A percentile compares a stretch with the other conserved stretches of the same genome.
Evolutionary conservation across 2,797 vertebrate genomes (phyloP).

Genomic region (Sebastes taczanowskii): DNA sequence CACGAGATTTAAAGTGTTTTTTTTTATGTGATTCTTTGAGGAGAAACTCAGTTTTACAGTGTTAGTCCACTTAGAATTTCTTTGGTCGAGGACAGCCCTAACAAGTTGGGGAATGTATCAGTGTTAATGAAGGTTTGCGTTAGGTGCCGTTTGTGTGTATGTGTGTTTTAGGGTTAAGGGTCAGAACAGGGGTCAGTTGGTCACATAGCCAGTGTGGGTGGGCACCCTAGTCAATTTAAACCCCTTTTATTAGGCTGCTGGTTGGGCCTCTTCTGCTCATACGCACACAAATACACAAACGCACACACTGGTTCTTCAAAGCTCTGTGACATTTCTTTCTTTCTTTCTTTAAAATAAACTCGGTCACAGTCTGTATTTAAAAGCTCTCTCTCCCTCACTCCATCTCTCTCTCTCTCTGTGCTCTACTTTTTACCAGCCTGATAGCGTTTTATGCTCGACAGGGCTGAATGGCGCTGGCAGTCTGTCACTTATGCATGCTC

Average conservation of each 20-base stretch:
- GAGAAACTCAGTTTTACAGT: no score
- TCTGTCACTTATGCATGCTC: constrained; percentile 62
- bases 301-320: neutral
- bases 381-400: neutral
- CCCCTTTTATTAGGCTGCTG: constrained; percentile 27
- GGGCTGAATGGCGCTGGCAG: constrained; percentile 58
- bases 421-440: constrained; percentile 60
- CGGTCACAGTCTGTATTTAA: constrained; percentile 32
- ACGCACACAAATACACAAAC: neutral
- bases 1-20: no score
- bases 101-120: neutral
- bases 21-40: no score
- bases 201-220: constrained; percentile 47
- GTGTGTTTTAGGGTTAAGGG: constrained; percentile 7
- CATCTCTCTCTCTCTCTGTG: neutral
- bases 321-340: constrained; percentile 36
- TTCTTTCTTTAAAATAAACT: constrained; percentile 50
- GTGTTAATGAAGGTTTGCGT: neutral
- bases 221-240: constrained; percentile 45
- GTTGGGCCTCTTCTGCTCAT: neutral
- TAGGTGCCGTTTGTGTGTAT: neutral
- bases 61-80: no score
- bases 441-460: constrained; percentile 51
- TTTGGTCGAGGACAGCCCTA: no score
- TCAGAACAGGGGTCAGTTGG: constrained; percentile 31